These are phyloP conservation scores for Scarus forsteni DNA, from an alignment of 2,797 vertebrate genomes.

Conservation along the genomic window DNA sequence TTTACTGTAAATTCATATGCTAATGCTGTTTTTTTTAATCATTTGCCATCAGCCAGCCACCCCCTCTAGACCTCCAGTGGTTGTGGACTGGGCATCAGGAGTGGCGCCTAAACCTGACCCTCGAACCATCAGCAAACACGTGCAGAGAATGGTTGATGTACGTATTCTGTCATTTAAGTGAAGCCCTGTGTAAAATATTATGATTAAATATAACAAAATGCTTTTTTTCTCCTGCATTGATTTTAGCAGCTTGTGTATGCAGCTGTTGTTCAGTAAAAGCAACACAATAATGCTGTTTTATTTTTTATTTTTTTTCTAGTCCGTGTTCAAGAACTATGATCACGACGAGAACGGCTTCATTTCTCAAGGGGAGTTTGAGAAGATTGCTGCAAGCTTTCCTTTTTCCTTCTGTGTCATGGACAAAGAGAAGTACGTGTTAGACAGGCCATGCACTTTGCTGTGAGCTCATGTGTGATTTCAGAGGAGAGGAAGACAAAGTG, in stretches of 20 bases:
- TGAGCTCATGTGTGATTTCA: slow-evolving; percentile 38
- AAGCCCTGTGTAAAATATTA: slow-evolving; percentile 6
- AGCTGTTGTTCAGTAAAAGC: slow-evolving; percentile 43
- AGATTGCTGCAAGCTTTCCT: slow-evolving; percentile 94
- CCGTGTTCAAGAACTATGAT: slow-evolving; percentile 98
- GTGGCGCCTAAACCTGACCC: slow-evolving; percentile 94
- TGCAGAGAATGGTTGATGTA: slow-evolving; percentile 96
- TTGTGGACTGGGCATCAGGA: slow-evolving; percentile 96
- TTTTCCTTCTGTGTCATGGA: slow-evolving; percentile 97
- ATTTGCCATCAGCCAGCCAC: slow-evolving; percentile 88
- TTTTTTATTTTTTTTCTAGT: slow-evolving; percentile 81
- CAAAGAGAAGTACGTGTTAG: slow-evolving; percentile 92
- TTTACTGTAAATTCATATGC: neutral
- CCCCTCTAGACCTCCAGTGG: slow-evolving; percentile 91
- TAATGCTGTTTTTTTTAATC: slow-evolving; percentile 28
- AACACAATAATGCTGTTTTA: slow-evolving; percentile 36
- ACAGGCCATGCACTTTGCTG: slow-evolving; percentile 35
- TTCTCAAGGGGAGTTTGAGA: slow-evolving; percentile 96
- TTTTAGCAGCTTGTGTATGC: slow-evolving; percentile 35
- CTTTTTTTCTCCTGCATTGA: slow-evolving; percentile 36
- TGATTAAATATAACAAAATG: slow-evolving; percentile 37
- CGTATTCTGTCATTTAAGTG: slow-evolving; percentile 71
- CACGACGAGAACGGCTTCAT: slow-evolving; percentile 96
- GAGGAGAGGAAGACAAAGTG: slow-evolving; percentile 62
- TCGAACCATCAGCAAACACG: slow-evolving; percentile 95